Evolutionary conservation across 1,140 invertebrate species (phyloP), one percentile per base, ranked within the genome.

Genomic region (Hestina assimilis): DNA sequence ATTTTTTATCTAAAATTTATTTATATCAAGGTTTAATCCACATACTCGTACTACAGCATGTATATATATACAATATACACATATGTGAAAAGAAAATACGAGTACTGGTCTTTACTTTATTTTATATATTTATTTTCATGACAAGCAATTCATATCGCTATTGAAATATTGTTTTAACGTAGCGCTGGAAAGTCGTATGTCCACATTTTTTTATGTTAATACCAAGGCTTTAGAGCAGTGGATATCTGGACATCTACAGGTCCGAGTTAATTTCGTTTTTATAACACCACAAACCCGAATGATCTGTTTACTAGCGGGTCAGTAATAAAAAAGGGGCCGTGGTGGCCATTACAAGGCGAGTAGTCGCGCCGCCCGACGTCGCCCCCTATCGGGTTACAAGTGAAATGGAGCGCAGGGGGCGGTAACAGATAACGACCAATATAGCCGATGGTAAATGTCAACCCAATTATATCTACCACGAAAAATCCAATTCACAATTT

Each of bases 271-370:
- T 87, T 87, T 83, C 76, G 82, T 85, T 87, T 87, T 87, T 87
- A 87, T 85, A 85, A 84, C 84, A 84, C 79, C 83, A 86, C 84
- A 86, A 86, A 84, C 81, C 81, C 78, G 81, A 87, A 87, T 86
- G 84, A 87, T 87, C 84, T 87, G 84, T 87, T 84, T 87, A 87
- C 84, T 87, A 84, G 82, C 81, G 83, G 84, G 79, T 83, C 75
- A 87, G 84, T 87, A 85, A 86, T 87, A 87, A 87, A 87, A 83
- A 83, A 72, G 82, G 80, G 84, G 84, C 79, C 79, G 83, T 77
- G 77, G 81, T 78, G 72, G 80, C 81, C 72, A 87, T 87, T 85
- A 87, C 73, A 59, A 66, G 73, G 69, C 67, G 74, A 82, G 79
- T 79, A 82, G 76, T 72, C 71, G 67, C 71, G 74, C 59, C 74